phyloP scores from a whole-genome alignment of 1,140 invertebrate species.

The Saxidomus purpurata region DNA sequence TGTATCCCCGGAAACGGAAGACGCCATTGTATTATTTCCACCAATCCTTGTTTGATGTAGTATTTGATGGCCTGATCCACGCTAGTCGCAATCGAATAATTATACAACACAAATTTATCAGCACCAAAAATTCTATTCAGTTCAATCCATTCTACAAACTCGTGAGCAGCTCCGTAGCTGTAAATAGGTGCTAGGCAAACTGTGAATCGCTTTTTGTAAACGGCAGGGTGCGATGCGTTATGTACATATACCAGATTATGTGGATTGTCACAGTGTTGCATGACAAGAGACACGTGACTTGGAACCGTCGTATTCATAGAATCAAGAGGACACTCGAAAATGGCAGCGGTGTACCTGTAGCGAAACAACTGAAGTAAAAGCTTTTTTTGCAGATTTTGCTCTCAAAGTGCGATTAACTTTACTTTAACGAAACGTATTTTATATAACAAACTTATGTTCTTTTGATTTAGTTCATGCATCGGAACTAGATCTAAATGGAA shows the following conservation, averaged over 20 bases:
- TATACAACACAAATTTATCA: conserved; percentile 97
- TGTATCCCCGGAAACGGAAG: conserved; percentile 90
- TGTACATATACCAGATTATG: not conserved
- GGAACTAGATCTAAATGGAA: too few relatives aligned
- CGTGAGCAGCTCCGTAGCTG: not conserved
- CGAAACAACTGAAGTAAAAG: too few relatives aligned
- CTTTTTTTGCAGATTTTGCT: too few relatives aligned
- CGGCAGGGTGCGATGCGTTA: not conserved
- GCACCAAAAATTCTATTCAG: too few relatives aligned
- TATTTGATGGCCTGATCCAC: conserved; percentile 91
- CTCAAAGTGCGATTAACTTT: too few relatives aligned
- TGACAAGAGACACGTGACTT: not conserved
- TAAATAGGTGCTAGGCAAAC: conserved; percentile 5
- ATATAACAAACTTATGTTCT: too few relatives aligned
- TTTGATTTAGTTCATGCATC: too few relatives aligned
- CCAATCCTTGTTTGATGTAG: conserved; percentile 89
- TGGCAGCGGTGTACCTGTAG: not conserved
- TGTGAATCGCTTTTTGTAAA: not conserved
- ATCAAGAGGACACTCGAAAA: not conserved
- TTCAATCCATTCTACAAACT: conserved; percentile 15
- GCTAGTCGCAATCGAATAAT: conserved; percentile 93
- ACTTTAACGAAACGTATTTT: too few relatives aligned
- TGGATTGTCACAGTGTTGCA: not conserved
- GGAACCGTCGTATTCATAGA: not conserved
- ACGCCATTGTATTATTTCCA: conserved; percentile 94